Evolutionary conservation across 2,113 vertebrate species (phyloP).

Genomic region (Pogonocichla stellata): DNA sequence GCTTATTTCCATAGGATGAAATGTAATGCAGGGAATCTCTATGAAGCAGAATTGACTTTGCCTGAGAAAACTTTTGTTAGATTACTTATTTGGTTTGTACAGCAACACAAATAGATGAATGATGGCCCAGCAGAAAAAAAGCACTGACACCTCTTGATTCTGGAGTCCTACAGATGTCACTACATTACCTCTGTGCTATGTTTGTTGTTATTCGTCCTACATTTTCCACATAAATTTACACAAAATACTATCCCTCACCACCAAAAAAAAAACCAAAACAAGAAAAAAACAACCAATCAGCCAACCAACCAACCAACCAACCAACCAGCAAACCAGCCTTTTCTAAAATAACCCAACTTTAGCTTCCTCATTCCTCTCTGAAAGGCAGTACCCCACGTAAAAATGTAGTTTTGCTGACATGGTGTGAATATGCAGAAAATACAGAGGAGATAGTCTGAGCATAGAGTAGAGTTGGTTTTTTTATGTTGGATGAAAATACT

Average conservation of each 20-base stretch:
- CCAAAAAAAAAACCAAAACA: not conserved
- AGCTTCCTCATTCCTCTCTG: not conserved
- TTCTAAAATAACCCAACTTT: not conserved
- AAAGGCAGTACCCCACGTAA: not conserved
- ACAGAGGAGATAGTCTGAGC: not conserved
- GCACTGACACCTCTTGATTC: not conserved
- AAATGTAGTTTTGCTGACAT: not conserved
- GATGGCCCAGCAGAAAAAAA: not conserved
- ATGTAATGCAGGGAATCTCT: not conserved
- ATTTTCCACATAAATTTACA: not conserved
- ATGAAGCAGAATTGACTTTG: not conserved
- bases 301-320: not conserved
- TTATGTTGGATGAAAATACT: not conserved
- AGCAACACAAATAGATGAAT: not conserved
- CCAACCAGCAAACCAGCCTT: fast-evolving
- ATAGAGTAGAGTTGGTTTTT: not conserved
- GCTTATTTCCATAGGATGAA: not conserved
- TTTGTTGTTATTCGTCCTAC: not conserved
- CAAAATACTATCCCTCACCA: not conserved
- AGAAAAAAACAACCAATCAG: not conserved
- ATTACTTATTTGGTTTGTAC: not conserved
- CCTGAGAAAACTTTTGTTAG: not conserved
- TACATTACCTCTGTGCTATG: not conserved
- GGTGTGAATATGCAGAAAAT: not conserved
- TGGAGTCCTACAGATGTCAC: not conserved